Evolutionary conservation across 2,888 invertebrate species (phyloP).

Genomic region (Iselma pallidipennis): DNA sequence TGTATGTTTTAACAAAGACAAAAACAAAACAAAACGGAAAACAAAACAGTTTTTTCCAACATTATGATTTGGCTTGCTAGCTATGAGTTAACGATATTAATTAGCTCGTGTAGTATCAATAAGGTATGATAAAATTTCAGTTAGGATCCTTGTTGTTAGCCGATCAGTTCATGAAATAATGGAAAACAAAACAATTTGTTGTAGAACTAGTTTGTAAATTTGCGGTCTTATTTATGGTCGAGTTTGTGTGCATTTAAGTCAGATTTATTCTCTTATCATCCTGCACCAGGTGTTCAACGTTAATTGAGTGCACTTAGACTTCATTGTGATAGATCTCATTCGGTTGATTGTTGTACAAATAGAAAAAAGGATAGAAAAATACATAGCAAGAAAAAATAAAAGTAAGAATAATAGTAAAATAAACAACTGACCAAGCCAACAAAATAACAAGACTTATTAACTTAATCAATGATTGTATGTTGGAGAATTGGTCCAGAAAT

Average conservation of each 20-base stretch:
- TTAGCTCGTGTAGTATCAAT: too few species aligned
- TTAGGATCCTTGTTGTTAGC: too few species aligned
- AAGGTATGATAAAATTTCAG: too few species aligned
- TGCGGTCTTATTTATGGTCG: background rate
- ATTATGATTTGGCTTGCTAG: constrained; percentile 7
- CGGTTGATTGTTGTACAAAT: too few species aligned
- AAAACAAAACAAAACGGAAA: background rate
- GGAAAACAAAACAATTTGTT: too few species aligned
- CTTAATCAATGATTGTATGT: constrained; percentile 22
- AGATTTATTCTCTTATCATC: background rate
- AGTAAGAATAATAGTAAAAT: background rate
- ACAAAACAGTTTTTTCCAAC: too few species aligned
- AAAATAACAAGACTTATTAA: constrained; percentile 3
- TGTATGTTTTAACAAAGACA: background rate
- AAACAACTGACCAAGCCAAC: constrained; percentile 6
- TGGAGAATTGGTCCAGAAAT: constrained; percentile 39
- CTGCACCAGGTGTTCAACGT: background rate
- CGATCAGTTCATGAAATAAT: too few species aligned
- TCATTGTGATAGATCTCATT: background rate
- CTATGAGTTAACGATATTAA: background rate
- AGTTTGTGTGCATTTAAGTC: background rate
- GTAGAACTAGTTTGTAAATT: background rate
- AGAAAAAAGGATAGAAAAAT: background rate
- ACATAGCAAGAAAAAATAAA: background rate
- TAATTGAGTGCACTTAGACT: background rate